Evolutionary conservation across 2,113 vertebrate genomes (phyloP).

Genomic region (Percopsis transmontana): DNA sequence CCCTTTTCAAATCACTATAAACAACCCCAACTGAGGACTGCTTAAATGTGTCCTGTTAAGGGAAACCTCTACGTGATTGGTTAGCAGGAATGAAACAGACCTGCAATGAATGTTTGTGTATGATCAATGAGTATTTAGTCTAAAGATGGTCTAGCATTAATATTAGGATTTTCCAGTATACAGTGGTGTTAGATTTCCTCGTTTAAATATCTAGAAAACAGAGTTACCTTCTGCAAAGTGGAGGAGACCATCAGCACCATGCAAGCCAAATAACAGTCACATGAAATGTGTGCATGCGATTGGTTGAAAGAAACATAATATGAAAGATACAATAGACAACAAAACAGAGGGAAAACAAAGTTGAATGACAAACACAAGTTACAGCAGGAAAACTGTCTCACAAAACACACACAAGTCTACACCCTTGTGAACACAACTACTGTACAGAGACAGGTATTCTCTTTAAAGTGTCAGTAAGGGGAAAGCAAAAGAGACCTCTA

Average conservation of each 20-base stretch:
- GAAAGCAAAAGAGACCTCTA: slow-evolving; percentile 52
- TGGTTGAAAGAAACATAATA: slow-evolving; percentile 90
- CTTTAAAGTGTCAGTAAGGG: slow-evolving; percentile 25
- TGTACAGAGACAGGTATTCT: slow-evolving; percentile 36
- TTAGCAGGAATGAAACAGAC: slow-evolving; percentile 38
- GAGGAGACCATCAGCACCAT: slow-evolving; percentile 92
- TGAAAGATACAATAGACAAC: slow-evolving; percentile 88
- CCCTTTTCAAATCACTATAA: slow-evolving; percentile 28
- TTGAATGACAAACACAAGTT: slow-evolving; percentile 82
- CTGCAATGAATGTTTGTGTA: slow-evolving; percentile 36
- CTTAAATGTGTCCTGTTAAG: slow-evolving; percentile 52
- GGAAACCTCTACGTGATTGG: slow-evolving; percentile 50
- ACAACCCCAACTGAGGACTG: slow-evolving; percentile 42
- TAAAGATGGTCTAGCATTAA: slow-evolving; percentile 13
- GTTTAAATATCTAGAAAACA: slow-evolving; percentile 23
- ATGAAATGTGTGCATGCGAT: slow-evolving; percentile 93
- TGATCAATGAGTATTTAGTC: slow-evolving; percentile 41
- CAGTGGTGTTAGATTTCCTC: slow-evolving; percentile 16
- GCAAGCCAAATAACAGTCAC: slow-evolving; percentile 95
- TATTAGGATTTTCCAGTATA: slow-evolving; percentile 22
- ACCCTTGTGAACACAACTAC: slow-evolving; percentile 37
- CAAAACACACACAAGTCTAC: slow-evolving; percentile 35
- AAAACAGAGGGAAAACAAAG: slow-evolving; percentile 83
- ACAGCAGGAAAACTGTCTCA: slow-evolving; percentile 34
- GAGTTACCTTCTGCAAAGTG: slow-evolving; percentile 93